Base-by-base conservation (phyloP, 2,888 invertebrate species). In the Acronicta psi region DNA sequence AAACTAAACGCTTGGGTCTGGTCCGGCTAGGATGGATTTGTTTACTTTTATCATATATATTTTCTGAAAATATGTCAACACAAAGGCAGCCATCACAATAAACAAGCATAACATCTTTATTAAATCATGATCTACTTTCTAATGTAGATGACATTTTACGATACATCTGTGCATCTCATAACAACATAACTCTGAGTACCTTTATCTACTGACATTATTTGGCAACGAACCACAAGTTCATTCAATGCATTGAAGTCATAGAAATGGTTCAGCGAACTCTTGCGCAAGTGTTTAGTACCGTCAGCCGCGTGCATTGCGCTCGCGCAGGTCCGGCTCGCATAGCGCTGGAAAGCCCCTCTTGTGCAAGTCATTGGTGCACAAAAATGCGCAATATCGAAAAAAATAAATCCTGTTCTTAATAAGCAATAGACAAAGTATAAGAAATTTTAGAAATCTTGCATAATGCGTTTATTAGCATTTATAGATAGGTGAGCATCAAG, bases 181-280 rank as follows among this genome's bases (percentile, higher is more conserved):
- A 42, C 14, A 42, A 14, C 14, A 50, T 20, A 17, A 18, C 31
- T 18, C 10, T 31, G 14, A 11, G 20, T 46, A 53, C n/a, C 8
- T 20, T 11, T 13, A 44, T 31, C 45, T 17, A 43, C 62, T 68
- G 31, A 20, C 52, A 67, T 41, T 72, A 59, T 70, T 71, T 69
- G 49, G 53, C 59, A 68, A 61, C 75, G 63, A 65, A 66, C 60
- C 61, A 62, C 60, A 69, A 67, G 77, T 70, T 73, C 72, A 73
- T 75, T 75, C 74, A 73, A 68, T 65, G 44, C 57, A 59, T 62
- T 47, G 57, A 69, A 75, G 63, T 67, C 62, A 62, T 72, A 72
- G 70, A 70, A 77, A 60, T 73, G 83, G 93, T 92, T 93, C 92
- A 92, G 82, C 88, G 93, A 92, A 92, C 93, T 84, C 62, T 93